phyloP scores from a whole-genome alignment of 2,888 invertebrate genomes.

The Sialis fuliginosa region DNA sequence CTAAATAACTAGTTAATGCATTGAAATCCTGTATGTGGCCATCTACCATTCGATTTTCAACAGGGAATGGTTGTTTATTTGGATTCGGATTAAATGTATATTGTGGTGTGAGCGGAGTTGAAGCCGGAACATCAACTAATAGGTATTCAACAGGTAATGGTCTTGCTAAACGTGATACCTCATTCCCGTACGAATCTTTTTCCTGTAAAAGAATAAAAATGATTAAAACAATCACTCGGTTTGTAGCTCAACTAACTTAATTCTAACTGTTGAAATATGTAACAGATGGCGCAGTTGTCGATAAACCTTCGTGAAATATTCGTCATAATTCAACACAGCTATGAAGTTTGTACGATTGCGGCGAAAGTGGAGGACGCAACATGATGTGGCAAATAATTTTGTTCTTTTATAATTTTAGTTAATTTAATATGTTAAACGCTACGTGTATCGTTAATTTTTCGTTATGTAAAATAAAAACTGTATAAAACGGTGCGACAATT shows the following conservation, averaged over 20 bases:
- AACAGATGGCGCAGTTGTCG: conserved; percentile 6
- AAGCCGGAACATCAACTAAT: conserved; percentile 90
- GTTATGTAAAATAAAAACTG: conserved; percentile 25
- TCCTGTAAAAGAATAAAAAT: conserved; percentile 40
- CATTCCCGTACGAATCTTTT: conserved; percentile 94
- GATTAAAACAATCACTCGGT: too few species aligned
- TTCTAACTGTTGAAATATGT: conserved; percentile 5
- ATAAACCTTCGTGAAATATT: conserved; percentile 1
- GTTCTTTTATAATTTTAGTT: conserved; percentile 27
- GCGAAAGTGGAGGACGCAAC: conserved; percentile 24
- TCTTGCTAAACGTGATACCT: conserved; percentile 80
- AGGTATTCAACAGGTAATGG: conserved; percentile 96
- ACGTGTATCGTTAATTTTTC: conserved; percentile 23
- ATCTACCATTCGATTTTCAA: conserved; percentile 65
- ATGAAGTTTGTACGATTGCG: conserved; percentile 16
- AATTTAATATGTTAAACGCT: conserved; percentile 20
- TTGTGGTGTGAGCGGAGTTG: conserved; percentile 65
- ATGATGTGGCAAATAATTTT: conserved; percentile 30
- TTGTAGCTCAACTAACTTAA: conserved; percentile 5
- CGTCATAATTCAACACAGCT: conserved; percentile 10
- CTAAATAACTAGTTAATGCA: conserved; percentile 56
- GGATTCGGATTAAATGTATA: conserved; percentile 52
- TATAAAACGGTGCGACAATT: conserved; percentile 21
- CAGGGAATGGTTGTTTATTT: conserved; percentile 46
- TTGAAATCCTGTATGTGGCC: conserved; percentile 70